These are phyloP conservation scores for Xanthostigma xanthostigma DNA, from an alignment of 2,888 invertebrate species.

Conservation along the genomic window DNA sequence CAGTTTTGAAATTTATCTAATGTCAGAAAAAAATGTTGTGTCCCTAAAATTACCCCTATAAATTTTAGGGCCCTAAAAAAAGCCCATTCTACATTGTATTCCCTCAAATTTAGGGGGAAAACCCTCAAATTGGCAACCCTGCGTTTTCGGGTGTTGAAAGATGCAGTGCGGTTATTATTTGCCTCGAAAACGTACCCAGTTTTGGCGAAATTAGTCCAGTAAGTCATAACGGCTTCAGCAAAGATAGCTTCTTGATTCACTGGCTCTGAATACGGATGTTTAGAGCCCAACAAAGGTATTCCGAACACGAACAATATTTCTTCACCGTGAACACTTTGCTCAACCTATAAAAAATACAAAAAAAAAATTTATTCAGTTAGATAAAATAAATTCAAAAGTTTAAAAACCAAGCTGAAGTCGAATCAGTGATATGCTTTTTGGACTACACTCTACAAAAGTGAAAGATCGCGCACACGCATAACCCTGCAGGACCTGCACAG, in stretches of 20 bases:
- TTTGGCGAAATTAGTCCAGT: slow-evolving; percentile 83
- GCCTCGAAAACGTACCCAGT: slow-evolving; percentile 52
- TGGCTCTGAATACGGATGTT: slow-evolving; percentile 52
- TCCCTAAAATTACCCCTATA: too few relatives aligned
- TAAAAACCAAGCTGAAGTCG: too few relatives aligned
- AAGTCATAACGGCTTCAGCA: slow-evolving; percentile 74
- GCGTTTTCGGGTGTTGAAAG: too few relatives aligned
- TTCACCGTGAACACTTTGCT: slow-evolving; percentile 68
- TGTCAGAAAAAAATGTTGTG: too few relatives aligned
- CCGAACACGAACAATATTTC: slow-evolving; percentile 81
- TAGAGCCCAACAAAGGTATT: slow-evolving; percentile 52
- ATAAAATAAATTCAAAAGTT: not conserved
- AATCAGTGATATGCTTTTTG: not conserved
- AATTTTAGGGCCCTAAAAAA: too few relatives aligned
- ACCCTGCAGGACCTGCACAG: too few relatives aligned
- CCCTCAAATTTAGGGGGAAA: too few relatives aligned
- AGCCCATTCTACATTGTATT: too few relatives aligned
- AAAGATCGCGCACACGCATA: too few relatives aligned
- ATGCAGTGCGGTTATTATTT: not conserved
- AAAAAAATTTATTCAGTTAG: not conserved
- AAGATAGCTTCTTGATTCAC: slow-evolving; percentile 68
- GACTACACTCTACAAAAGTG: too few relatives aligned
- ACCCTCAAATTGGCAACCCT: too few relatives aligned
- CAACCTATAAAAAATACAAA: slow-evolving; percentile 35
- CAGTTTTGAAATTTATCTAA: too few relatives aligned